phyloP scores from a whole-genome alignment of 2,888 invertebrate species.

The Xylophagus ater region DNA sequence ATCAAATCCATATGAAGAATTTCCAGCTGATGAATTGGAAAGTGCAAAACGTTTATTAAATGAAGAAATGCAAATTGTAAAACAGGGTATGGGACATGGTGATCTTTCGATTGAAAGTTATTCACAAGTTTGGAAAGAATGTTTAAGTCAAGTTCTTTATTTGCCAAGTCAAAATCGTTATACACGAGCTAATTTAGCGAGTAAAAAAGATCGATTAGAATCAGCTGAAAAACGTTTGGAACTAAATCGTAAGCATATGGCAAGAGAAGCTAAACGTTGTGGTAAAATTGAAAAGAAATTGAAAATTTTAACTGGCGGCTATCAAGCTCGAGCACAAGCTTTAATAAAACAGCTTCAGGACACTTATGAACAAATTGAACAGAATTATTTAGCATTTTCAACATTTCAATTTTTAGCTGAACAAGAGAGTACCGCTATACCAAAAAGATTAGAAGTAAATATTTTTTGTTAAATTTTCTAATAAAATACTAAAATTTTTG shows the following conservation, averaged over 20 bases:
- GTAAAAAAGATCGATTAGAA: conserved; percentile 91
- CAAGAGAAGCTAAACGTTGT: conserved; percentile 89
- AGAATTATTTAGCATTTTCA: conserved; percentile 74
- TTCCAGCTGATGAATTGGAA: conserved; percentile 54
- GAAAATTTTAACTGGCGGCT: conserved; percentile 87
- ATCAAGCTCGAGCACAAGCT: conserved; percentile 70
- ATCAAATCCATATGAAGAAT: conserved; percentile 71
- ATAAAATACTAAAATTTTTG: neutral
- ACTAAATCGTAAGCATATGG: conserved; percentile 91
- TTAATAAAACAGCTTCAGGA: conserved; percentile 80
- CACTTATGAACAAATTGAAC: conserved; percentile 81
- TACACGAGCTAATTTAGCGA: conserved; percentile 86
- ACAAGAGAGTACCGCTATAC: conserved; percentile 83
- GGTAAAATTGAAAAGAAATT: conserved; percentile 97
- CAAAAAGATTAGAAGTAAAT: conserved; percentile 71
- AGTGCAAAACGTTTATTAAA: conserved; percentile 53
- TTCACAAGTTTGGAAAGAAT: conserved; percentile 95
- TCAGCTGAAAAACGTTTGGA: conserved; percentile 86
- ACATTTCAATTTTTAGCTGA: conserved; percentile 84
- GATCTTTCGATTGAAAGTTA: conserved; percentile 86
- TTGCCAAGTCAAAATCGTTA: conserved; percentile 86
- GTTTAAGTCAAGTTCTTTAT: conserved; percentile 82
- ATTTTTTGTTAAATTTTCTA: neutral
- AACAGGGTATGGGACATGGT: conserved; percentile 90
- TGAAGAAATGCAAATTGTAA: conserved; percentile 81